Evolutionary conservation across 2,113 vertebrate species (phyloP).

Genomic region (Dissostichus mawsoni): DNA sequence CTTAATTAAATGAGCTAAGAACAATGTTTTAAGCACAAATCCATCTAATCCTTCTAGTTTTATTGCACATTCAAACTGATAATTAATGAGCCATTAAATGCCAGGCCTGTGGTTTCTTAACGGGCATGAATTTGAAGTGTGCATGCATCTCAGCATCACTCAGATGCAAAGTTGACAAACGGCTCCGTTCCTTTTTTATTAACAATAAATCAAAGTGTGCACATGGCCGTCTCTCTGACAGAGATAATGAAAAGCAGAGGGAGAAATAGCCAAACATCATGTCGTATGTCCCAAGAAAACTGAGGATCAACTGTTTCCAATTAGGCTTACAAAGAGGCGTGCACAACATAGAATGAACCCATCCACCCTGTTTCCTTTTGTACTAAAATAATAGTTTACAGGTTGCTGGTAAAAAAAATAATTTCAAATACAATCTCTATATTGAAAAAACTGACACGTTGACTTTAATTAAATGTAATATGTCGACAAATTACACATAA

Average conservation of each 20-base stretch:
- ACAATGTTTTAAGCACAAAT: slow-evolving; percentile 16
- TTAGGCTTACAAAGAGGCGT: slow-evolving; percentile 63
- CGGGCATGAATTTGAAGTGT: slow-evolving; percentile 54
- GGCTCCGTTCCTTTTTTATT: slow-evolving; percentile 62
- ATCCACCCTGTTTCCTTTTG: slow-evolving; percentile 39
- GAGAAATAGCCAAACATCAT: slow-evolving; percentile 62
- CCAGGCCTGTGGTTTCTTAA: slow-evolving; percentile 36
- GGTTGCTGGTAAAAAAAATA: background rate
- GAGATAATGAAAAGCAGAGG: slow-evolving; percentile 68
- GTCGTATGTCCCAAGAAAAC: slow-evolving; percentile 65
- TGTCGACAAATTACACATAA: too few relatives aligned
- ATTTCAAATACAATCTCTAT: too few relatives aligned
- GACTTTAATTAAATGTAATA: too few relatives aligned
- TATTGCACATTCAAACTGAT: slow-evolving; percentile 52
- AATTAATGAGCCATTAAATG: slow-evolving; percentile 59
- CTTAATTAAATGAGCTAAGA: slow-evolving; percentile 48
- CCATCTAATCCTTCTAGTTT: slow-evolving; percentile 39
- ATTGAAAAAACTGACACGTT: too few relatives aligned
- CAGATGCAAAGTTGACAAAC: slow-evolving; percentile 66
- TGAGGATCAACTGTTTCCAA: slow-evolving; percentile 71
- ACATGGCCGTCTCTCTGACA: slow-evolving; percentile 52
- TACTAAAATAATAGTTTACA: background rate
- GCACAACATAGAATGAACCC: slow-evolving; percentile 56
- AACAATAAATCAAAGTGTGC: slow-evolving; percentile 67
- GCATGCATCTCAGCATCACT: slow-evolving; percentile 57